A percentile compares a stretch with the other conserved stretches of the same genome.
Evolutionary conservation across 2,113 vertebrate species (phyloP).

Genomic region (Naja naja): DNA sequence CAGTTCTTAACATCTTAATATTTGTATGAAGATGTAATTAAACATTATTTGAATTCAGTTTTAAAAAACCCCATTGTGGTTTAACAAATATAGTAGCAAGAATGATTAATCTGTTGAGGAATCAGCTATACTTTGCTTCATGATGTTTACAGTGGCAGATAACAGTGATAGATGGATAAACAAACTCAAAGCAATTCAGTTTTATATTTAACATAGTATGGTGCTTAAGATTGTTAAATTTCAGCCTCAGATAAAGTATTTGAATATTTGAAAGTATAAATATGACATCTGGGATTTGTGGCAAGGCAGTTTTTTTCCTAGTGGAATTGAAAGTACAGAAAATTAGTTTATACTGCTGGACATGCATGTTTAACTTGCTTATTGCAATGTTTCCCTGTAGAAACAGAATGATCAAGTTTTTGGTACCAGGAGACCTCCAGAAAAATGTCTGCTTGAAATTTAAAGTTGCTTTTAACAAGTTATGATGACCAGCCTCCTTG

Average conservation of each 20-base stretch:
- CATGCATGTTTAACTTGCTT: background rate
- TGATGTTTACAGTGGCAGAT: background rate
- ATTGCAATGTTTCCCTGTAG: background rate
- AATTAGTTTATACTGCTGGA: background rate
- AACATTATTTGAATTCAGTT: background rate
- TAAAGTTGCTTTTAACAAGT: background rate
- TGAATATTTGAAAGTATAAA: background rate
- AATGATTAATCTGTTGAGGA: background rate
- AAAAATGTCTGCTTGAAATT: background rate
- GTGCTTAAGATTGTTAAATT: background rate
- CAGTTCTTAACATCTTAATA: background rate
- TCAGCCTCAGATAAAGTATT: background rate
- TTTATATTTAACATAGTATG: background rate
- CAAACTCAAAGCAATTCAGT: background rate
- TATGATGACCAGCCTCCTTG: background rate
- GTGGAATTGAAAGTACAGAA: background rate
- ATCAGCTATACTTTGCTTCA: background rate
- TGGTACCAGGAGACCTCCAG: rapidly evolving
- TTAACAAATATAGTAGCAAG: background rate
- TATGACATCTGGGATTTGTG: background rate
- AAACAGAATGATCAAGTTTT: background rate
- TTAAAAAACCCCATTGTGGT: background rate
- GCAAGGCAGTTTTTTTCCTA: background rate
- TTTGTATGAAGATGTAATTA: background rate
- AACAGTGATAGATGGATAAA: background rate